Conservation (phyloP, 2,797 vertebrate species). For the Cottoperca gobio region DNA sequence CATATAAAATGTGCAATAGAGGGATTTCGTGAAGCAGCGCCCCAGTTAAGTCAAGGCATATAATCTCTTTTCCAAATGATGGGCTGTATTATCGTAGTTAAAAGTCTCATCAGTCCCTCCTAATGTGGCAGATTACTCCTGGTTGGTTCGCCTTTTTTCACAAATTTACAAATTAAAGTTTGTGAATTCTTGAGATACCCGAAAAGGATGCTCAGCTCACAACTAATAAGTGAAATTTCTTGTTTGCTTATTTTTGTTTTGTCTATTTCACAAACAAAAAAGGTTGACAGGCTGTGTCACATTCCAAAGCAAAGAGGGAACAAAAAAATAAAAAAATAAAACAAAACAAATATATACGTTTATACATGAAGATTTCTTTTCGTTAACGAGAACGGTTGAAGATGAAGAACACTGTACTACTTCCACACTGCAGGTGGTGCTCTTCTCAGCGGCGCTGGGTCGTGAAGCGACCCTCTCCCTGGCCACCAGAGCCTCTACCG, state of each 20-base stretch:
- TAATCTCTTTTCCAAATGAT: constrained; percentile 84
- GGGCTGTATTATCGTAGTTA: constrained; percentile 78
- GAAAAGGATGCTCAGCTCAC: constrained; percentile 91
- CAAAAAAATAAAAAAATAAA: constrained; percentile 50
- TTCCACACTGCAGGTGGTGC: constrained; percentile 83
- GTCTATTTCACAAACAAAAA: constrained; percentile 88
- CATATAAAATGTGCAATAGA: constrained; percentile 94
- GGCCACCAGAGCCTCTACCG: constrained; percentile 87
- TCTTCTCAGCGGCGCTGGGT: constrained; percentile 91
- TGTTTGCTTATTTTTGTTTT: constrained; percentile 79
- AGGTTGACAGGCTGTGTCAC: constrained; percentile 94
- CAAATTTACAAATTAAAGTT: constrained; percentile 91
- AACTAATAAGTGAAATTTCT: constrained; percentile 90
- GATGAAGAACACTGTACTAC: constrained; percentile 91
- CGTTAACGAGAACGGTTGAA: constrained; percentile 92
- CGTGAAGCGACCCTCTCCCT: constrained; percentile 92
- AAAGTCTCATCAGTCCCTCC: constrained; percentile 83
- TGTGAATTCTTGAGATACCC: constrained; percentile 89
- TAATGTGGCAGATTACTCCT: constrained; percentile 82
- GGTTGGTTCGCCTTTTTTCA: constrained; percentile 77
- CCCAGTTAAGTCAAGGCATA: constrained; percentile 80
- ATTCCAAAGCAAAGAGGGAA: constrained; percentile 93
- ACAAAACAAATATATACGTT: constrained; percentile 81
- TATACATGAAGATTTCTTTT: constrained; percentile 84
- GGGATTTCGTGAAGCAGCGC: constrained; percentile 83